Evolutionary conservation across 1,140 invertebrate species (phyloP), one percentile per base, ranked within the genome.

Genomic region (Geopemphigus sp.): DNA sequence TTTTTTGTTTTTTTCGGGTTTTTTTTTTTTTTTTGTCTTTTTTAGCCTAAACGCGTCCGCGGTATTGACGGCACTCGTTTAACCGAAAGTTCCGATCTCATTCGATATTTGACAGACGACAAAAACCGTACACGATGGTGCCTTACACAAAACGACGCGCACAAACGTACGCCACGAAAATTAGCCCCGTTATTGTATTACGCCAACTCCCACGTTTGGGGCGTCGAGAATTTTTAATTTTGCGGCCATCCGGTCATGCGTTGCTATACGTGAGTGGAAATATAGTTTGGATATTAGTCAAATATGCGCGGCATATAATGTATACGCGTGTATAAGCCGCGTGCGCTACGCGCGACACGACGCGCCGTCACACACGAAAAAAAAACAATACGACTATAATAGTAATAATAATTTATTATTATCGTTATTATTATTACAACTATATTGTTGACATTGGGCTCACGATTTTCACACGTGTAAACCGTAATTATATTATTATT

Each of bases 181-280:
- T 78, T 76, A 76, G 72, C 72, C 72, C 72, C 72, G n/a, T 76
- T 78, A 63, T 78, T 78, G 45, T 78, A 4, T n/a, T 22, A 11
- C 47, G 57, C 24, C 57, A 61, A 76, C 73, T 76, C 56, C 73
- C 73, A 74, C 50, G 45, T 78, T 61, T 78, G 39, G 74, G 74
- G 39, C 74, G 57, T 78, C 29, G 39, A 26, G 74, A 78, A 78
- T 78, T 78, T 78, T 78, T 78, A 78, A 78, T 78, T 78, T 78
- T 78, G 74, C 74, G 74, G 74, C 74, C 74, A 78, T 26, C 74
- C 57, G 74, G 74, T 78, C 74, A 78, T 12, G 32, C 26, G 8
- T 78, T 68, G 15, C 11, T 12, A 14, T 68, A 78, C 74, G 74
- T 78, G 74, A 61, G 17, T 61, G 47, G 74, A 78, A 78, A 78